phyloP scores from a whole-genome alignment of 2,113 vertebrate species.

The Sinocyclocheilus maitianheensis region DNA sequence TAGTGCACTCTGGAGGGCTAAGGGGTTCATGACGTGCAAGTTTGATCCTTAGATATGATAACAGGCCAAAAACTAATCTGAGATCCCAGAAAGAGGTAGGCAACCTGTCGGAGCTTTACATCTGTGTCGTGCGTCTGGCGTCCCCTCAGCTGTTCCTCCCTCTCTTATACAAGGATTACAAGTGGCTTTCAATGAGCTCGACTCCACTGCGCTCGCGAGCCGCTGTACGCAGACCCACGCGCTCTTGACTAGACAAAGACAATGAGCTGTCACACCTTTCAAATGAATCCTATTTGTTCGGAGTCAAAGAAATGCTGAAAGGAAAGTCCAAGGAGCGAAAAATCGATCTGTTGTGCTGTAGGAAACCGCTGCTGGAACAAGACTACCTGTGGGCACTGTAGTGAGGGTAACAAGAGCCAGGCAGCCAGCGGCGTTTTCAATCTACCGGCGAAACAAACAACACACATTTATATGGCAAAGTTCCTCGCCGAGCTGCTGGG shows the following conservation, averaged over 20 bases:
- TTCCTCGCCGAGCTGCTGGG: constrained; percentile 83
- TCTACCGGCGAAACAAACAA: constrained; percentile 35
- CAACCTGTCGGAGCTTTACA: constrained; percentile 12
- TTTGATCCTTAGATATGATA: neutral
- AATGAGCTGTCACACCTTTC: constrained; percentile 24
- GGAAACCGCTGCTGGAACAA: constrained; percentile 13
- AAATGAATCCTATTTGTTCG: neutral
- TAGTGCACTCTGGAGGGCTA: neutral
- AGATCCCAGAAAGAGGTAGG: neutral
- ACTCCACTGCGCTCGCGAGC: neutral
- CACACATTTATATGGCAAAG: constrained; percentile 79
- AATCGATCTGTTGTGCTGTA: constrained; percentile 13
- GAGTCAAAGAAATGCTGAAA: constrained; percentile 1
- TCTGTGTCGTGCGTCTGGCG: neutral
- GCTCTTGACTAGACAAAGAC: constrained; percentile 26
- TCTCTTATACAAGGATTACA: constrained; percentile 2
- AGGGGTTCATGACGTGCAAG: neutral
- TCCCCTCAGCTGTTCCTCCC: neutral
- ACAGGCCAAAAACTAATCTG: neutral
- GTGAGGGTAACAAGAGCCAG: neutral
- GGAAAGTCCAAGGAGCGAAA: constrained; percentile 7
- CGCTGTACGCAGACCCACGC: neutral
- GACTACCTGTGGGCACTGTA: constrained; percentile 32
- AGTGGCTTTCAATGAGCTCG: constrained; percentile 10
- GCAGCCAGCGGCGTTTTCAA: neutral